Conservation (phyloP, 2,888 invertebrate species). For the Galerucella pusilla region DNA sequence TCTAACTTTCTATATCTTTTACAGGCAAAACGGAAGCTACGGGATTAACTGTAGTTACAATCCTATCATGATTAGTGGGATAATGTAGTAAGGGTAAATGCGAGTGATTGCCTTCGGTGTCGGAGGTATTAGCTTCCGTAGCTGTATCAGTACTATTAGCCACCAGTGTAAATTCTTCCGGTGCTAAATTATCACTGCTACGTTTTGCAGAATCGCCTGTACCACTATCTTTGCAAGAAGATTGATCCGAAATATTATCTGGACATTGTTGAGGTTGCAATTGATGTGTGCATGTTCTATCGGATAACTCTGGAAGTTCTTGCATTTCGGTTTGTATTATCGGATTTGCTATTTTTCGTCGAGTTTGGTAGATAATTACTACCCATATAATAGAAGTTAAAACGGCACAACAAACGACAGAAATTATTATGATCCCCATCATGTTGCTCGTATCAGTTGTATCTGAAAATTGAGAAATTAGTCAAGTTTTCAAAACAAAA, state of each 20-base stretch:
- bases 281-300: conserved; percentile 44
- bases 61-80: conserved; percentile 61
- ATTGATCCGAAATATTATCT: conserved; percentile 80
- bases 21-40: conserved; percentile 20
- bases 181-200: conserved; percentile 67
- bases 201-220: conserved; percentile 83
- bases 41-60: conserved; percentile 22
- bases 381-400: conserved; percentile 94
- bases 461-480: conserved; percentile 51
- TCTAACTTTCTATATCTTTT: conserved; percentile 13
- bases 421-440: conserved; percentile 88
- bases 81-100: conserved; percentile 58
- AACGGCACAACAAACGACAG: conserved; percentile 90
- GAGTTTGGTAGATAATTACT: conserved; percentile 87
- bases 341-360: conserved; percentile 71
- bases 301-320: conserved; percentile 53
- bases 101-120: conserved; percentile 47
- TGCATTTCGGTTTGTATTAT: conserved; percentile 57
- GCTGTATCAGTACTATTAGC: conserved; percentile 19
- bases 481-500: too few relatives aligned
- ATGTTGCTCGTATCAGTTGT: conserved; percentile 78
- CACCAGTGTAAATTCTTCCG: conserved; percentile 58
- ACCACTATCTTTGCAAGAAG: conserved; percentile 83
- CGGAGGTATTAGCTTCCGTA: conserved; percentile 39
- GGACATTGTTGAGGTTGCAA: conserved; percentile 61